Evolutionary conservation across 2,888 invertebrate genomes (phyloP).

Genomic region (Aelia acuminata): DNA sequence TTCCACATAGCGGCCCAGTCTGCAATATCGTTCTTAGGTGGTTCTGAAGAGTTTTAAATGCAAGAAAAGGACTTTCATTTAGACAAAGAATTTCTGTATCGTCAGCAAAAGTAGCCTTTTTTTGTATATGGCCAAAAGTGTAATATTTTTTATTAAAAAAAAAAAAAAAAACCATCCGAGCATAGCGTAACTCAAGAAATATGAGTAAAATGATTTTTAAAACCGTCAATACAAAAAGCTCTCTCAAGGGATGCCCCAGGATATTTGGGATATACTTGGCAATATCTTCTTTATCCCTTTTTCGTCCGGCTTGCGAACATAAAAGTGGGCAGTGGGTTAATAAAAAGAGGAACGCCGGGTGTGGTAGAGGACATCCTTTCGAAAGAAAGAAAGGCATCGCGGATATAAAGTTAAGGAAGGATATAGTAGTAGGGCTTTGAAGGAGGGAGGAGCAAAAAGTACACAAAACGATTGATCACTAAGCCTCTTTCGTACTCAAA

Average conservation of each 20-base stretch:
- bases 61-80: too few species aligned
- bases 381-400: background rate
- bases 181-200: background rate
- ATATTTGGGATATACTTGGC: background rate
- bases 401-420: slow-evolving; percentile 38
- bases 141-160: too few species aligned
- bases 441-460: background rate
- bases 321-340: slow-evolving; percentile 23
- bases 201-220: background rate
- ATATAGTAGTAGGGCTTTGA: background rate
- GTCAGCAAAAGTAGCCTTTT: too few species aligned
- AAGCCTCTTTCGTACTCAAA: background rate
- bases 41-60: too few species aligned
- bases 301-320: background rate
- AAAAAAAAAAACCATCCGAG: too few species aligned
- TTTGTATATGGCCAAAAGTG: too few species aligned
- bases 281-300: background rate
- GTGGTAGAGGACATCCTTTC: background rate
- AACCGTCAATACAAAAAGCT: background rate
- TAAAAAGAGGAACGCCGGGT: slow-evolving; percentile 16
- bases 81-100: too few species aligned
- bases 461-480: slow-evolving; percentile 5
- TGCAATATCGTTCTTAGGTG: too few species aligned
- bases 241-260: background rate
- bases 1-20: too few species aligned